These are phyloP conservation scores for Lerema accius DNA, from an alignment of 1,140 invertebrate species.

Conservation along the genomic window DNA sequence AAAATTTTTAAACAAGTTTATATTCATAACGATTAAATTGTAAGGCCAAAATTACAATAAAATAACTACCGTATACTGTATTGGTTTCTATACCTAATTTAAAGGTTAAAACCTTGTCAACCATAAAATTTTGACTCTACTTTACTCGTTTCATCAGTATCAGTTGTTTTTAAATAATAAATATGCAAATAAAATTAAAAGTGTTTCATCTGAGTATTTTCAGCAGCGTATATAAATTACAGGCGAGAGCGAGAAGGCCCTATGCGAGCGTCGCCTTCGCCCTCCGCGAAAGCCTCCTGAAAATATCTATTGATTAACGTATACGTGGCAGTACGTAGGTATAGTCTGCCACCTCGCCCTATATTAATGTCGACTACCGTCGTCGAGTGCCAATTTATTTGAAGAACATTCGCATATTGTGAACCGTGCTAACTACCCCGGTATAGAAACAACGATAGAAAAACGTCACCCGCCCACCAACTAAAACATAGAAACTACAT, in stretches of 20 bases:
- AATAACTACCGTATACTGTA: no score
- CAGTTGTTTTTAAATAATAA: no score
- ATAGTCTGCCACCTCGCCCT: conserved; percentile 70
- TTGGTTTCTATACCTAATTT: no score
- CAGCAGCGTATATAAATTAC: conserved; percentile 66
- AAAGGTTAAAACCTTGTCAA: no score
- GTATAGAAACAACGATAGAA: conserved; percentile 10
- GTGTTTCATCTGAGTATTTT: conserved; percentile 47
- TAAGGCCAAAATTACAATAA: no score
- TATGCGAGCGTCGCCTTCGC: conserved; percentile 64
- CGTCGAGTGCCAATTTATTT: conserved; percentile 79
- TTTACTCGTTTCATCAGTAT: no score
- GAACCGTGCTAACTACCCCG: conserved; percentile 37
- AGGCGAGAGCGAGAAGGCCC: conserved; percentile 65
- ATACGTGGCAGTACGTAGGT: conserved; percentile 71
- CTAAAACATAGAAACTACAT: neutral
- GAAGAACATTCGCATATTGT: conserved; percentile 63
- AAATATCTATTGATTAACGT: conserved; percentile 83
- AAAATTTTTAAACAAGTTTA: no score
- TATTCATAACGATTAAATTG: no score
- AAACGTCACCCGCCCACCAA: conserved; percentile 11
- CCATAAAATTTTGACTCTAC: no score
- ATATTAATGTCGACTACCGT: conserved; percentile 65
- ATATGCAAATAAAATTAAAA: conserved; percentile 48
- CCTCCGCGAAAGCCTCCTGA: conserved; percentile 80